Evolutionary conservation across 1,140 invertebrate species (phyloP), one percentile per base, ranked within the genome.

Genomic region (Carposina sasakii): DNA sequence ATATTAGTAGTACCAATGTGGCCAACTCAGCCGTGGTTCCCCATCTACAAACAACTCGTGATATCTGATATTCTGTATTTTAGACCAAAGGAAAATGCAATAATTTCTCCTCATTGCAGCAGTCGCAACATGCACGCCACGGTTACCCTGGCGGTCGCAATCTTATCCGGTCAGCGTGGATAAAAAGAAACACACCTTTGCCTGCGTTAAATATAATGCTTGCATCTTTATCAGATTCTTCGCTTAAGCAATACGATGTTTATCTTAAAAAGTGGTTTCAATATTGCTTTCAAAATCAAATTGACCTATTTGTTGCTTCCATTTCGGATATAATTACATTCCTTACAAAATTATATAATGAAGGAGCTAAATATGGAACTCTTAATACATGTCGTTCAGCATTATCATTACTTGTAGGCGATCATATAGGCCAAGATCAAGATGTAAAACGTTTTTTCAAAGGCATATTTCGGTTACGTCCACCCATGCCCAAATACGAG

Each of bases 1-100:
- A 51, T 70, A 13, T 8, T 73, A 8, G 47, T 69, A 8, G 57
- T 71, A 9, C 62, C 62, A 1, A 21, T 53, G 19, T 71, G 70
- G 67, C 52, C 26, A 31, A 48, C 60, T 19, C 46, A 57, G 31
- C 46, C 56, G 6, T 17, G 34, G 15, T 16, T 4, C 19, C 17
- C 34, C n/a, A n/a, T 36, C 8, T 36, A 16, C 19, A 13, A 3
- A 8, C 1, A 10, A 13, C 33, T 36, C 9, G 8, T 37, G 34
- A 6, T 59, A 44, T 37, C 34, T n/a, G 34, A 3, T 3, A 3
- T n/a, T 6, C 8, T 37, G 13, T 3, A 5, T 19, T 37, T 37
- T 20, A 3, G n/a, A 16, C 34, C 34, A 17, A 13, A 20, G 3
- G 19, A 37, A 17, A 37, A 37, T 8, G 3, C 19, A 16, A n/a